Base-by-base conservation (phyloP, 2,888 invertebrate genomes). In the Heliothis peltigera region DNA sequence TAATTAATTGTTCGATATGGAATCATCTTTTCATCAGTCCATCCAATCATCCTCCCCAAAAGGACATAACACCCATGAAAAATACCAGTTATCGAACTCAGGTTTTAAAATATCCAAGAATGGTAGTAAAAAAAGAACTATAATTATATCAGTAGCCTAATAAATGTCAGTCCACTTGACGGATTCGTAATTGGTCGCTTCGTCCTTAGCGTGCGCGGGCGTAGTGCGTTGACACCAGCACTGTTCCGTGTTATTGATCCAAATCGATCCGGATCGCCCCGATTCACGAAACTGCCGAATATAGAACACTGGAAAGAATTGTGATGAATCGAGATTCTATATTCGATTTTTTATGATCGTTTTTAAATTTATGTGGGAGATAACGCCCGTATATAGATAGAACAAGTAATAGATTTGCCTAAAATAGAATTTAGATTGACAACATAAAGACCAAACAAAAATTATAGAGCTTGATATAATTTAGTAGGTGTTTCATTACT, bases 231-330 rank as follows among this genome's bases (percentile, higher is more conserved):
- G 92, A 92, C 92, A 91, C 88, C 87, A 82, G 77, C 79, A 80
- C 79, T 81, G 88, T 89, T 89, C 88, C 90, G 87, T 90, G 89
- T 91, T 91, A 92, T 92, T 92, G 92, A 89, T 91, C 90, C 88
- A 88, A 87, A 91, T 91, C 89, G 86, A 89, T 85, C 84, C 79
- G 69, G 77, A n/a, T n/a, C n/a, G n/a, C n/a, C 44, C 71, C 59
- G 43, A 84, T 85, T 79, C 69, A 82, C 81, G 83, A 84, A 88
- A 88, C 84, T 74, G 35, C 52, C 39, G 51, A 74, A 64, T 69
- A 69, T 74, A 73, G 75, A 73, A 73, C 74, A 64, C 51, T 74
- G 25, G 39, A 63, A 73, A 18, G 43, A 58, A 64, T 57, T 68
- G 56, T 68, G 49, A 68, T 54, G 49, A 48, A 49, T 62, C 6